Evolutionary conservation across 2,797 vertebrate genomes (phyloP).

Genomic region (Sparus aurata): DNA sequence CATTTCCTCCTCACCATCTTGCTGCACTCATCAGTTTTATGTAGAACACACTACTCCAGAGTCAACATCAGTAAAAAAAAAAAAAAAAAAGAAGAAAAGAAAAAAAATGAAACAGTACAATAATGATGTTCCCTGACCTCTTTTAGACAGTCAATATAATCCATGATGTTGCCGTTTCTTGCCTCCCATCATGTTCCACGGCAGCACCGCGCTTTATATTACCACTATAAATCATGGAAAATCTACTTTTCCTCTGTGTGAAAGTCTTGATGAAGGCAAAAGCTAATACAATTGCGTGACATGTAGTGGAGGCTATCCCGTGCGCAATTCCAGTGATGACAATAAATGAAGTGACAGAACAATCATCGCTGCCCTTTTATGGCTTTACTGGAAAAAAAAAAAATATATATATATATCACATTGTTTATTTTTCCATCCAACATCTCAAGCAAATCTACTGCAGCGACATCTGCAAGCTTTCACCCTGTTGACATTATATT

Average conservation of each 20-base stretch:
- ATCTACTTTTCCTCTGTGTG: conserved; percentile 27
- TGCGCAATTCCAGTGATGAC: conserved; percentile 48
- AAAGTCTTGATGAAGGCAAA: background rate
- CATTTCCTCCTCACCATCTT: conserved; percentile 77
- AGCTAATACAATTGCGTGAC: conserved; percentile 10
- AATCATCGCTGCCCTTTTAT: conserved; percentile 59
- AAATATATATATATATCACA: conserved; percentile 43
- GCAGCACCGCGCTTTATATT: conserved; percentile 24
- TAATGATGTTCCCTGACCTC: conserved; percentile 80
- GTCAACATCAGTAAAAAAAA: conserved; percentile 66
- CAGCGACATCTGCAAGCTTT: conserved; percentile 72
- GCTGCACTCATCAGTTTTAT: conserved; percentile 83
- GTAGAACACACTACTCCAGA: conserved; percentile 72
- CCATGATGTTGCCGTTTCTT: conserved; percentile 54
- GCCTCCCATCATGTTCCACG: conserved; percentile 25
- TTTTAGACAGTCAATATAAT: conserved; percentile 69
- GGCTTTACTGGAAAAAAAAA: conserved; percentile 46
- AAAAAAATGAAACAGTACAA: conserved; percentile 65
- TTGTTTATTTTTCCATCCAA: conserved; percentile 79
- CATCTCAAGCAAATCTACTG: conserved; percentile 66
- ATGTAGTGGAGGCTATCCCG: conserved; percentile 9
- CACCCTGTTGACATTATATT: conserved; percentile 71
- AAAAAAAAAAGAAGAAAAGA: too few relatives aligned
- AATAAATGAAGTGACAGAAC: conserved; percentile 59
- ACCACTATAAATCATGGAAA: conserved; percentile 7